A percentile compares a stretch with the other conserved stretches of the same genome.
phyloP scores from a whole-genome alignment of 2,888 invertebrate species.

The Pedicia rivosa region DNA sequence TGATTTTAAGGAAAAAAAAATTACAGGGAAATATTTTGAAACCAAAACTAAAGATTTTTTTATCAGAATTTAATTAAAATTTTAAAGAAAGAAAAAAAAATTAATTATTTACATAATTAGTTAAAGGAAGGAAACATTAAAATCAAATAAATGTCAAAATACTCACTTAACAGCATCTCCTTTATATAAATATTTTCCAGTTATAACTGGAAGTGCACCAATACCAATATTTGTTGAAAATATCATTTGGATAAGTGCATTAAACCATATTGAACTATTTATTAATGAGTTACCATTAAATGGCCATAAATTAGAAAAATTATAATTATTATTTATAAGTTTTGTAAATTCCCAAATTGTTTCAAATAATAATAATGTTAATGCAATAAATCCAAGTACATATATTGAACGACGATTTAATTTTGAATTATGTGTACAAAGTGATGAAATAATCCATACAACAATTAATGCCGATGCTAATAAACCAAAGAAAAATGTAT shows the following conservation, averaged over 20 bases:
- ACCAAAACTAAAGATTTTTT: too few species aligned
- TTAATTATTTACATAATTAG: neutral
- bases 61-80: too few species aligned
- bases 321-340: conserved; percentile 21
- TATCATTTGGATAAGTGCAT: conserved; percentile 29
- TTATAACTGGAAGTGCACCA: conserved; percentile 28
- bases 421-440: conserved; percentile 30
- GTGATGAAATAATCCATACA: conserved; percentile 28
- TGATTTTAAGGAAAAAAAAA: neutral
- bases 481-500: conserved; percentile 27
- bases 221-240: conserved; percentile 29
- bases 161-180: conserved; percentile 24
- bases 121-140: neutral
- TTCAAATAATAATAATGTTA: conserved; percentile 21
- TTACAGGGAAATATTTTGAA: too few species aligned
- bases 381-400: conserved; percentile 23
- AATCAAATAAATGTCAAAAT: too few species aligned
- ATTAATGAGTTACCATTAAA: conserved; percentile 19
- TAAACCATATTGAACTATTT: conserved; percentile 28
- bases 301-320: conserved; percentile 25
- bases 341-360: conserved; percentile 29
- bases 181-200: conserved; percentile 31
- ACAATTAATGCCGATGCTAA: conserved; percentile 26
- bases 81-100: too few species aligned
- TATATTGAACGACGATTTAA: conserved; percentile 25